These are phyloP conservation scores for Aproaerema taeniolella DNA, from an alignment of 2,888 invertebrate genomes.

Conservation along the genomic window DNA sequence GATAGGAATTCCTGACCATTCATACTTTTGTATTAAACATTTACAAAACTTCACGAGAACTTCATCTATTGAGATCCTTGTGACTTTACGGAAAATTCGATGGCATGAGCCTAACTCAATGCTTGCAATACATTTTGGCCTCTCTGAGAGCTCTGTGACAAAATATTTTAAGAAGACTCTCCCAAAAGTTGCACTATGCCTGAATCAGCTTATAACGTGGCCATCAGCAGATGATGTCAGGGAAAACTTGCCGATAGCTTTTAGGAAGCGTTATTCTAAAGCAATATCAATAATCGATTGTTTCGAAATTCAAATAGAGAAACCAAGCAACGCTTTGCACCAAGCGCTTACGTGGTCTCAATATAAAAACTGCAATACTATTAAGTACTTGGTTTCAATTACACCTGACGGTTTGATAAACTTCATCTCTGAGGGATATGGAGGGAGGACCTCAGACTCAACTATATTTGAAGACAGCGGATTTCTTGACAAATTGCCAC, in stretches of 20 bases:
- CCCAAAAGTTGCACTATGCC: background rate
- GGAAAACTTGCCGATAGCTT: background rate
- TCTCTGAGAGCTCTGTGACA: background rate
- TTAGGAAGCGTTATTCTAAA: slow-evolving; percentile 18
- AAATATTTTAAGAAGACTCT: background rate
- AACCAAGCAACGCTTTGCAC: slow-evolving; percentile 26
- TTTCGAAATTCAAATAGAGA: slow-evolving; percentile 32
- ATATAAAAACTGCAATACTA: slow-evolving; percentile 31
- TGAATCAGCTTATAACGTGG: background rate
- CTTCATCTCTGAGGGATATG: slow-evolving; percentile 36
- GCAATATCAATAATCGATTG: slow-evolving; percentile 29
- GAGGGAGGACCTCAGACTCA: slow-evolving; percentile 24
- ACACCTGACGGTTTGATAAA: slow-evolving; percentile 35
- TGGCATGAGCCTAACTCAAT: slow-evolving; percentile 10
- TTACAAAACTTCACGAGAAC: slow-evolving; percentile 3
- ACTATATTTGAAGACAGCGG: slow-evolving; percentile 19
- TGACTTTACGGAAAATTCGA: slow-evolving; percentile 9
- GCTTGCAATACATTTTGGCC: slow-evolving; percentile 9
- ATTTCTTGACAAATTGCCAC: slow-evolving; percentile 4
- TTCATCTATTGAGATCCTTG: slow-evolving; percentile 8
- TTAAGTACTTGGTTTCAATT: slow-evolving; percentile 31
- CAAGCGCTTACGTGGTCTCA: slow-evolving; percentile 32
- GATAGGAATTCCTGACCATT: slow-evolving; percentile 3
- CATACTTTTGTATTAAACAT: background rate
- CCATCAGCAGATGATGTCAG: background rate